Evolutionary conservation across 2,888 invertebrate genomes (phyloP).

Genomic region (Lysandra bellargus): DNA sequence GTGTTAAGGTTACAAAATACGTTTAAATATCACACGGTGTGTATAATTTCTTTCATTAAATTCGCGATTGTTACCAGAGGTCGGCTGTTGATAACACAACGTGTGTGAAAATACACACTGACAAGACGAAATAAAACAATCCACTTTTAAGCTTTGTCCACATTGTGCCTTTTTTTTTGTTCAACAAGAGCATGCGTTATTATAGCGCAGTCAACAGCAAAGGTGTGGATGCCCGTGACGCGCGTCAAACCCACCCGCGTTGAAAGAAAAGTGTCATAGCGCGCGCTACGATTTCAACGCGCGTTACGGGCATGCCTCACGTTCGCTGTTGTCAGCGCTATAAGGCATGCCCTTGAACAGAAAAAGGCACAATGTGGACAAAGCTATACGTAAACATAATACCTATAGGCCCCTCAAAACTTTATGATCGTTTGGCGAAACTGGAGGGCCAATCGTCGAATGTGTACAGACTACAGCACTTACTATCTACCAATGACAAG

Average conservation of each 20-base stretch:
- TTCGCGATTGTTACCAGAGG: conserved; percentile 77
- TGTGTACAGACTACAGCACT: not conserved
- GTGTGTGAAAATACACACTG: conserved; percentile 75
- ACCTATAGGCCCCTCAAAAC: not conserved
- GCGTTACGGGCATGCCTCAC: too few species aligned
- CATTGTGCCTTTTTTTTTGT: too few species aligned
- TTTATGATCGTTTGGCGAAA: not conserved
- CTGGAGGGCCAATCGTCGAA: not conserved
- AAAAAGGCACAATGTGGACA: too few species aligned
- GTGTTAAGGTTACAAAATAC: conserved; percentile 67
- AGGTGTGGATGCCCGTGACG: too few species aligned
- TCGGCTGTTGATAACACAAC: conserved; percentile 78
- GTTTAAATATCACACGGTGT: conserved; percentile 72
- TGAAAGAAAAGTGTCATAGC: too few species aligned
- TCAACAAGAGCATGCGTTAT: too few species aligned
- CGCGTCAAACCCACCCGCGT: too few species aligned
- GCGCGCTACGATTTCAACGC: too few species aligned
- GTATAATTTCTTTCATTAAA: conserved; percentile 74
- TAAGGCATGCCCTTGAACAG: too few species aligned
- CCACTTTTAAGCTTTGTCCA: not conserved
- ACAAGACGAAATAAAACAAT: conserved; percentile 2
- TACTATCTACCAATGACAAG: too few species aligned
- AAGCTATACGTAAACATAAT: not conserved
- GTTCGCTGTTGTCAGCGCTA: too few species aligned
- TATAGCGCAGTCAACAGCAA: too few species aligned